Evolutionary conservation across 2,888 invertebrate genomes (phyloP), one percentile per base, ranked within the genome.

Genomic region (Petrolisthes manimaculis): DNA sequence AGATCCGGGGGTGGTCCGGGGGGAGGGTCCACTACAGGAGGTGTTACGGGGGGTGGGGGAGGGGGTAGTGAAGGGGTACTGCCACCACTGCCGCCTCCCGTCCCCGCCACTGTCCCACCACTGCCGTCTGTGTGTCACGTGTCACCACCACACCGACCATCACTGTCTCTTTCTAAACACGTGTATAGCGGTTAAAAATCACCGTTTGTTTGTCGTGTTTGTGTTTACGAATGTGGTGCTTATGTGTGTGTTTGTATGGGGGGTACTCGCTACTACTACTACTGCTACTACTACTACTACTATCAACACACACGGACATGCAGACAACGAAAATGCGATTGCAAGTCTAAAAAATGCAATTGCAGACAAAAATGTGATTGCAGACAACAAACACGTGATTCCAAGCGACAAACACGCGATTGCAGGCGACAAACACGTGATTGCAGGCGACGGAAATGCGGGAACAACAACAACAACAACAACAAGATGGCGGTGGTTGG

Each of bases 161-260:
- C 90, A 90, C 77, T 90, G 90, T 56, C 86, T 90, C n/a, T 90
- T 90, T 75, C 83, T 90, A 53, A 90, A 90, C 69, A 88, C 85
- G 8, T 90, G 90, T 61, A 74, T 90, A 4, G 90, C 88, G 3
- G 79, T 83, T 56, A 90, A 90, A 54, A 90, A 90, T 78, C 90
- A 90, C 67, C 88, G 90, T 84, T 79, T 83, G 53, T 90, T 90
- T 84, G 83, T 90, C 9, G 55, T 90, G 14, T 88, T 90, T n/a
- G 74, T 90, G 9, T 75, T 88, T n/a, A 83, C 88, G 5, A 88
- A 90, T 54, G 79, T 88, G 6, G n/a, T 83, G 4, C 89, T 89
- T 18, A 89, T 89, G 89, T 51, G n/a, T 21, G 85, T 82, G n/a
- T 89, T 85, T 55, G 12, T 89, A 18, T 24, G 37, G 12, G 85